Evolutionary conservation across 1,140 invertebrate species (phyloP).

Genomic region (Eupristina koningsbergeri): DNA sequence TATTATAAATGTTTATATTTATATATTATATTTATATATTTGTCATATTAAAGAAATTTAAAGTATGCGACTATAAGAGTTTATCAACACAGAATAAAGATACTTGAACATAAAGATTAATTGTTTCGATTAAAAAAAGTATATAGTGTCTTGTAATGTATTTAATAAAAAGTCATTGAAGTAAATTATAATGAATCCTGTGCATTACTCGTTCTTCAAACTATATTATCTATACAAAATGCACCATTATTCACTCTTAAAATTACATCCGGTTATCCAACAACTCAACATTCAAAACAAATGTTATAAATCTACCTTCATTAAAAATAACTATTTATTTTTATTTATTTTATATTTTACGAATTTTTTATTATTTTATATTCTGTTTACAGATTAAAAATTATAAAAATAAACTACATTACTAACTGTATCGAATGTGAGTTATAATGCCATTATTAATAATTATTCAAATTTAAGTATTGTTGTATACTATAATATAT

Average conservation of each 20-base stretch:
- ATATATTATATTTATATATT: too few relatives aligned
- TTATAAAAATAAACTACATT: too few relatives aligned
- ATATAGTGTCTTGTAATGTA: background rate
- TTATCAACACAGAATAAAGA: too few relatives aligned
- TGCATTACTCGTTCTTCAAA: background rate
- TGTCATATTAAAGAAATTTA: too few relatives aligned
- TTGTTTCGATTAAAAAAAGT: background rate
- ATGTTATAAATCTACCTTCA: background rate
- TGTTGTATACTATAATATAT: too few relatives aligned
- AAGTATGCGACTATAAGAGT: too few relatives aligned
- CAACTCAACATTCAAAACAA: background rate
- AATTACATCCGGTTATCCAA: background rate
- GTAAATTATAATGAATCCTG: background rate
- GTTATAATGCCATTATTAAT: too few relatives aligned
- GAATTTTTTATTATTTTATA: background rate
- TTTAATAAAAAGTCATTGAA: background rate
- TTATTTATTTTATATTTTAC: background rate
- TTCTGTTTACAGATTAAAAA: too few relatives aligned
- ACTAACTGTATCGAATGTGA: too few relatives aligned
- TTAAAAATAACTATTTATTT: background rate
- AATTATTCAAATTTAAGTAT: too few relatives aligned
- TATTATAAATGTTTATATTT: too few relatives aligned
- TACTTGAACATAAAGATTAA: background rate
- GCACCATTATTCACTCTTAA: background rate
- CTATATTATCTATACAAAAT: background rate